Evolutionary conservation across 2,888 invertebrate species (phyloP).

Genomic region (Eupsilia transversa): DNA sequence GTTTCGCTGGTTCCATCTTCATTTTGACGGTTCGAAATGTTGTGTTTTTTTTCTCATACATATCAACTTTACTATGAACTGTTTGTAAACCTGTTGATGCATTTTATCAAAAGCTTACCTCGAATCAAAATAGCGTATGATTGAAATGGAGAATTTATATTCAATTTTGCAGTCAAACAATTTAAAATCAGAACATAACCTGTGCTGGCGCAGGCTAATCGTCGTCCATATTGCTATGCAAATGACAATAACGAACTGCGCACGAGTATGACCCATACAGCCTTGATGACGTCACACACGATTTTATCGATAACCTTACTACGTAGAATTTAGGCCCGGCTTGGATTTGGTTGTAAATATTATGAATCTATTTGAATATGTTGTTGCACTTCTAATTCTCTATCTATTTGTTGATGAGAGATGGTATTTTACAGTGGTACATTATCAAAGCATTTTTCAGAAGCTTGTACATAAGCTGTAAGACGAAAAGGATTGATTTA

Average conservation of each 20-base stretch:
- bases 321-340: slow-evolving; percentile 51
- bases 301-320: slow-evolving; percentile 71
- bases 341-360: slow-evolving; percentile 19
- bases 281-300: slow-evolving; percentile 79
- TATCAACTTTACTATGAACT: neutral
- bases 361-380: slow-evolving; percentile 2
- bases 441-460: too few relatives aligned
- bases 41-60: neutral
- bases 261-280: slow-evolving; percentile 77
- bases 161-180: slow-evolving; percentile 6
- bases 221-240: slow-evolving; percentile 74
- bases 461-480: neutral
- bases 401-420: neutral
- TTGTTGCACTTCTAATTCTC: slow-evolving; percentile 9
- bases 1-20: slow-evolving; percentile 13
- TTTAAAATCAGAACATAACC: slow-evolving; percentile 37
- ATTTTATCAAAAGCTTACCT: slow-evolving; percentile 12
- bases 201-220: slow-evolving; percentile 55
- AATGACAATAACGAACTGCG: slow-evolving; percentile 76
- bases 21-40: slow-evolving; percentile 18
- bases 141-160: neutral
- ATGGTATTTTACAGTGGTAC: too few relatives aligned
- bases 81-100: neutral
- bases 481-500: neutral
- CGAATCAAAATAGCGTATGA: neutral